Percentiles rank a stretch among this genome's conserved stretches.
These are phyloP conservation scores for Drosophila neocordata DNA, from an alignment of 1,140 invertebrate species.

Conservation along the genomic window DNA sequence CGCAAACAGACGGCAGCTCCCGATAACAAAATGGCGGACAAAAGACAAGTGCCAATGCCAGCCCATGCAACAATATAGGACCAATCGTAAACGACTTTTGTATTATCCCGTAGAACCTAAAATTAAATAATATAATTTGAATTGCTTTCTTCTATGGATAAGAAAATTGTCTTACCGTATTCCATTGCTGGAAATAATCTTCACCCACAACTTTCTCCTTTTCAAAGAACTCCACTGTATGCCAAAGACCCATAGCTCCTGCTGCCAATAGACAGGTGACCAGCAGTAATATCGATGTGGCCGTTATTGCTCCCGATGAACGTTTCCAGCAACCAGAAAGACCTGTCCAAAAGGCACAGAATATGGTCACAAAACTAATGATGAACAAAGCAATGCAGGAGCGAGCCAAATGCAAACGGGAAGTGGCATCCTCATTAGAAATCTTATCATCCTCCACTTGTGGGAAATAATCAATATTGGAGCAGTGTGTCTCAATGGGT, in stretches of 20 bases:
- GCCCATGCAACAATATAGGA: constrained; percentile 98
- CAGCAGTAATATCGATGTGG: constrained; percentile 95
- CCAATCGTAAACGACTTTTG: constrained; percentile 95
- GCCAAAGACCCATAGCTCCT: constrained; percentile 97
- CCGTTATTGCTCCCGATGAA: constrained; percentile 95
- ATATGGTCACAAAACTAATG: constrained; percentile 91
- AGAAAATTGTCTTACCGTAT: constrained; percentile 87
- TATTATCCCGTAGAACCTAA: constrained; percentile 93
- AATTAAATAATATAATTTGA: too few relatives aligned
- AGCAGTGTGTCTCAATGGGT: constrained; percentile 96
- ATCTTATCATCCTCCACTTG: constrained; percentile 77
- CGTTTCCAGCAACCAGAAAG: constrained; percentile 94
- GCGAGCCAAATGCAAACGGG: constrained; percentile 92
- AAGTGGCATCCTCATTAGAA: constrained; percentile 76
- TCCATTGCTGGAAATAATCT: constrained; percentile 96
- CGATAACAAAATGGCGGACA: constrained; percentile 95
- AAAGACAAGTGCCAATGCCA: constrained; percentile 93
- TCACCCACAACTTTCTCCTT: constrained; percentile 95
- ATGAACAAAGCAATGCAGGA: constrained; percentile 96
- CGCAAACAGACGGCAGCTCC: constrained; percentile 95
- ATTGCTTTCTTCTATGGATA: too few relatives aligned
- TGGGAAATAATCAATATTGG: constrained; percentile 95
- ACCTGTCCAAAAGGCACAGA: constrained; percentile 96
- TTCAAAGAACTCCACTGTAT: constrained; percentile 97
- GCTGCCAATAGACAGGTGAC: constrained; percentile 93